A percentile compares a stretch with the other conserved stretches of the same genome.
Conservation (phyloP, 2,113 vertebrate species). For the Dryoscopus gambensis region DNA sequence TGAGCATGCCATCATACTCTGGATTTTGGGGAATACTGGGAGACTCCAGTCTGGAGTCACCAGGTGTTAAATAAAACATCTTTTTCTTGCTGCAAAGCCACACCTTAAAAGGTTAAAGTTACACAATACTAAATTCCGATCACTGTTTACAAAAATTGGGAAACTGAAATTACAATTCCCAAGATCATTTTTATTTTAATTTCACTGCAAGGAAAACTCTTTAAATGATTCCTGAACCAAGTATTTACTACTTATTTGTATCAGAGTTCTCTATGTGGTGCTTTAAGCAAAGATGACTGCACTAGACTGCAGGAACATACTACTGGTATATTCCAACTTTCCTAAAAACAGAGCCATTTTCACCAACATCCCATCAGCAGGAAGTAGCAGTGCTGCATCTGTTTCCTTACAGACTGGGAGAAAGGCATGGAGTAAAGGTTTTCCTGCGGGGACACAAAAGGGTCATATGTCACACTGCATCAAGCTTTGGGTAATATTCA, state of each 20-base stretch:
- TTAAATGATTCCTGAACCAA: neutral
- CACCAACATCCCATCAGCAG: neutral
- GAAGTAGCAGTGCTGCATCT: neutral
- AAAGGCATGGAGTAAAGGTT: neutral
- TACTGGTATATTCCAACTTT: neutral
- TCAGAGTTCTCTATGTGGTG: neutral
- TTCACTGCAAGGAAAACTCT: neutral
- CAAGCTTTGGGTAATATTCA: neutral
- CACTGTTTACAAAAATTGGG: neutral
- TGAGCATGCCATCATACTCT: neutral
- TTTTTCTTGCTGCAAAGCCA: neutral
- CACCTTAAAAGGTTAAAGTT: neutral
- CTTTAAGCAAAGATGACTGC: neutral
- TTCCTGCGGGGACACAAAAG: neutral
- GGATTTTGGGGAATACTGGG: neutral
- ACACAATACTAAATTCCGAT: neutral
- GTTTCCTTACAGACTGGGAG: constrained; percentile 3
- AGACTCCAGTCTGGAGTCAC: neutral
- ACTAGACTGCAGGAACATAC: neutral
- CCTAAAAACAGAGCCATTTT: neutral
- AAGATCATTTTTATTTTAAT: neutral
- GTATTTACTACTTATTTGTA: neutral
- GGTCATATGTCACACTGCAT: neutral
- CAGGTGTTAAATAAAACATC: neutral
- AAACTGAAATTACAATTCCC: neutral